Base-by-base conservation (phyloP, 1,140 invertebrate species). In the Calliphora vicina region DNA sequence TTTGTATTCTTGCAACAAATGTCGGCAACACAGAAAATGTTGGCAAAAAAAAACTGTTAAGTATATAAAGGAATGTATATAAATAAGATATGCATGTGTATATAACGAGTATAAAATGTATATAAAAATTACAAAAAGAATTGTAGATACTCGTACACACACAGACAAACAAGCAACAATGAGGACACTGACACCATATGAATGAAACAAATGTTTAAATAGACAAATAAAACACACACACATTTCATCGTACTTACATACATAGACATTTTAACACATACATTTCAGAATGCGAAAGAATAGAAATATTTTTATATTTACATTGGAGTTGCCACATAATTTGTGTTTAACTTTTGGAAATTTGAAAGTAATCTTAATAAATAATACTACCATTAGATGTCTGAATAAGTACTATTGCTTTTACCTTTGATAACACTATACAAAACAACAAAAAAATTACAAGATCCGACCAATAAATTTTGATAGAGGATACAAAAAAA, bases 101-200 rank as follows among this genome's bases (percentile, higher is more conserved):
- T 67, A 67, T 67, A 23, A 67, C 8, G 61, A n/a, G n/a, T n/a
- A 57, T n/a, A 67, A 67, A 23, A 23, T 23, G 3, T 23, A 67
- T 12, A 67, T n/a, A 67, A 67, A 67, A 67, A n/a, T 8, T 25
- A 23, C 3, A 67, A 67, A 10, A 67, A 67, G 20, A 67, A 25
- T 17, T 17, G 45, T 17, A 57, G 50, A 57, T 17, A 57, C n/a
- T 57, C 73, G 15, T n/a, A 42, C 17, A 76, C 4, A 45, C 2
- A 45, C 74, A 78, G 10, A 67, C 9, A 9, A 25, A 43, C 15
- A 26, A 17, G 42, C 29, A 42, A 35, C 74, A 45, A 78, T 78
- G 74, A 78, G 74, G 74, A 78, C 74, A 78, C 74, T 78, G 74
- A 78, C 74, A 78, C 74, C 74, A 78, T 78, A 23, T 42, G 74